These are phyloP conservation scores for Melanotaenia pygmaea DNA, from an alignment of 2,797 vertebrate species.

Conservation along the genomic window DNA sequence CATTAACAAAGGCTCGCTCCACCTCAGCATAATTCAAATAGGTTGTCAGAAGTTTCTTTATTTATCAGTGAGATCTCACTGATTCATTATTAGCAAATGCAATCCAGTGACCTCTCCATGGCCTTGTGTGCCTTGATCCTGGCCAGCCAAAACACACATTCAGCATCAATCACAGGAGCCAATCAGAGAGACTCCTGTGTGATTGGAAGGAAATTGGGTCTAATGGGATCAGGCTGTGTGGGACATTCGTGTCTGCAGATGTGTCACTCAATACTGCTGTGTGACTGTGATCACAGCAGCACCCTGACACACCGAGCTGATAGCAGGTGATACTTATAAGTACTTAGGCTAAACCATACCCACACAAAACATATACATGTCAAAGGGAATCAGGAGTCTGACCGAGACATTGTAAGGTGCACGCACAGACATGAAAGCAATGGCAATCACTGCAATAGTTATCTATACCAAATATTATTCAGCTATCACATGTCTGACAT, in stretches of 20 bases:
- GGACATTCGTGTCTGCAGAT: constrained; percentile 57
- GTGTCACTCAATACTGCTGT: constrained; percentile 68
- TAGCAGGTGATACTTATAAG: constrained; percentile 60
- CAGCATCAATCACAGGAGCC: constrained; percentile 70
- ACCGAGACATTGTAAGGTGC: constrained; percentile 38
- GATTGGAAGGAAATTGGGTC: constrained; percentile 79
- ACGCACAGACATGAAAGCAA: neutral
- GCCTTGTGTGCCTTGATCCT: constrained; percentile 42
- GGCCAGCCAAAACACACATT: constrained; percentile 51
- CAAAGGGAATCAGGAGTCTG: constrained; percentile 55
- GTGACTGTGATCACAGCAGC: constrained; percentile 66
- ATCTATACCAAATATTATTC: constrained; percentile 9
- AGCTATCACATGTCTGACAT: neutral
- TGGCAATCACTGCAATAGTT: neutral
- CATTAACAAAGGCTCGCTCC: neutral
- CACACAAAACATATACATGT: constrained; percentile 48
- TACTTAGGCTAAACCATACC: constrained; percentile 43
- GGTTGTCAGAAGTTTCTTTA: constrained; percentile 23
- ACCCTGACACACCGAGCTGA: constrained; percentile 44
- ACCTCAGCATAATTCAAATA: constrained; percentile 15
- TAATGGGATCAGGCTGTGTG: constrained; percentile 82
- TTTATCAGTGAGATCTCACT: constrained; percentile 38
- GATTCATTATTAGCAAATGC: constrained; percentile 39
- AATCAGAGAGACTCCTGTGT: constrained; percentile 69
- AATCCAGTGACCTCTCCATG: constrained; percentile 52